Evolutionary conservation across 53 echinoderm and acorn worm species (phyloP), one percentile per base, ranked within the genome.

Genomic region (Paracentrotus lividus): DNA sequence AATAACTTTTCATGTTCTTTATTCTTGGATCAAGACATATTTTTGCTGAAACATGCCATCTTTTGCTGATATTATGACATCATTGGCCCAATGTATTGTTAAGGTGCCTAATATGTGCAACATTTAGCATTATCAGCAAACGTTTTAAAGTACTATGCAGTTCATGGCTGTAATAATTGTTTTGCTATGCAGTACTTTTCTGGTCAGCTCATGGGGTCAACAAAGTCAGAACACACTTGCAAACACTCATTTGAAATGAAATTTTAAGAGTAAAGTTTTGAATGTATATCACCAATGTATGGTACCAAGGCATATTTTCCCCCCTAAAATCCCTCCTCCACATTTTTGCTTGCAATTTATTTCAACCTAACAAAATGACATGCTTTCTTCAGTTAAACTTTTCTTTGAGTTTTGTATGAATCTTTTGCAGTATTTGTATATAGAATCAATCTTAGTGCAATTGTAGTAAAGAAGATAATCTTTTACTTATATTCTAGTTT

Each of bases 381-480:
- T n/a, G n/a, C n/a, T n/a, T n/a, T n/a, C n/a, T n/a, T n/a, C n/a
- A n/a, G 14, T 34, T 72, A 1, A 12, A 33, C 38, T 7, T 36
- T 38, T 38, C 16, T 38, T 72, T 15, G 8, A 14, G 40, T 7
- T 69, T 32, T 36, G 40, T n/a, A n/a, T n/a, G n/a, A n/a, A n/a
- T 77, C 42, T 0, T 45, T 49, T 47, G 47, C n/a, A 47, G 47
- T 81, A 45, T 78, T 47, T 78, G 78, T 78, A n/a, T 45, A 78
- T 44, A 81, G 81, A 81, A 81, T n/a, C 81, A 45, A 45, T 81
- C 42, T 81, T 47, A 81, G 81, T 81, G 81, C 81, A 81, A 81
- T 81, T 81, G 44, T 81, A 26, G 44, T 47, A 24, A 85, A 52
- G 57, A 45, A 86, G 18, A 29, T 85, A 1, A 21, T 38, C 36